Conservation (phyloP, 2,113 vertebrate species). For the Tragelaphus scriptus region DNA sequence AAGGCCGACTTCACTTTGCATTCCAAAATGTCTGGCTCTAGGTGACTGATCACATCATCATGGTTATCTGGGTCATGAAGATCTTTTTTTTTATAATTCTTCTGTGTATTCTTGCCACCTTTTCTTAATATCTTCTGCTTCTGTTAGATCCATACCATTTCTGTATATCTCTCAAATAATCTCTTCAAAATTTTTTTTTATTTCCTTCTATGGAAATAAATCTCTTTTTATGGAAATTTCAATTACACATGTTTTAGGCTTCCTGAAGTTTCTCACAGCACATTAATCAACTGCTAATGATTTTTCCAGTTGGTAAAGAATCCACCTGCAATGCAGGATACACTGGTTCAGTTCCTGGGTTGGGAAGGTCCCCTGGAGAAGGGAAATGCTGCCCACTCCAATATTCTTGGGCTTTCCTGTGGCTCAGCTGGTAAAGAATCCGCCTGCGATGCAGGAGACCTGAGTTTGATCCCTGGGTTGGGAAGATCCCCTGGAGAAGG, state of each 20-base stretch:
- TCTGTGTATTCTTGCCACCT: not conserved
- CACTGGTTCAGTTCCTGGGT: not conserved
- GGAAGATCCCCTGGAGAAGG: not conserved
- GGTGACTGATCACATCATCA: not conserved
- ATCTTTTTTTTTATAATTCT: not conserved
- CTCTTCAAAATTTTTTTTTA: not conserved
- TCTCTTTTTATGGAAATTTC: not conserved
- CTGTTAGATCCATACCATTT: not conserved
- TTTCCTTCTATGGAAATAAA: not conserved
- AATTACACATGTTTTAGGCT: not conserved
- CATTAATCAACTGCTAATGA: not conserved
- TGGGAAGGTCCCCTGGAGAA: not conserved
- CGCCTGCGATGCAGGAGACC: not conserved
- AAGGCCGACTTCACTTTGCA: not conserved
- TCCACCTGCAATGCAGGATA: fast-evolving
- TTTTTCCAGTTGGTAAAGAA: not conserved
- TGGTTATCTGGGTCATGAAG: not conserved
- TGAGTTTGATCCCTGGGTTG: not conserved
- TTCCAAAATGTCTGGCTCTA: not conserved
- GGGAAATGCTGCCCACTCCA: not conserved
- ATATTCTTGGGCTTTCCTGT: not conserved
- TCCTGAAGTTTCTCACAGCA: not conserved
- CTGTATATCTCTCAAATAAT: not conserved
- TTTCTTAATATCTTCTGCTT: not conserved
- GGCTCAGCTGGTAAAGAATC: not conserved